Conservation (phyloP, 2,113 vertebrate genomes). For the Zosterops hypoxanthus region DNA sequence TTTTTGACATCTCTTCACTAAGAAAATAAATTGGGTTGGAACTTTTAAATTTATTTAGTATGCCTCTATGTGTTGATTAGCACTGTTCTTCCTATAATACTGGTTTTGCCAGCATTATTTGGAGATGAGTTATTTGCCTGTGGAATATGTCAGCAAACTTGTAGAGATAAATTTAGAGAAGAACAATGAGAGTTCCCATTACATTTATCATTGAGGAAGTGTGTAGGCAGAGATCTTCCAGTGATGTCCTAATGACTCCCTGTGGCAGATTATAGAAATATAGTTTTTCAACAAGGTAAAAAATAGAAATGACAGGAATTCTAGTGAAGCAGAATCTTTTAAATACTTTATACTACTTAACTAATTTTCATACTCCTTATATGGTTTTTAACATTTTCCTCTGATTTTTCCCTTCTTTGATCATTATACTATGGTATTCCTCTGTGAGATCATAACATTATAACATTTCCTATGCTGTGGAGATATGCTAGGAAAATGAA, state of each 20-base stretch:
- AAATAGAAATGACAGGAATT: neutral
- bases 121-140: neutral
- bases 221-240: neutral
- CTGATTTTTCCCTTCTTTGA: neutral
- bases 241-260: neutral
- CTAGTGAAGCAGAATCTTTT: neutral
- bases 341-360: neutral
- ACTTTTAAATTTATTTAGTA: neutral
- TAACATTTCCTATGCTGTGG: neutral
- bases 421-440: neutral
- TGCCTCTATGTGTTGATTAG: neutral
- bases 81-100: neutral
- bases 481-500: neutral
- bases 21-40: neutral
- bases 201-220: neutral
- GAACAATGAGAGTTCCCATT: neutral
- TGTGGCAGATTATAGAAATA: neutral
- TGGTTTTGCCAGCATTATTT: neutral
- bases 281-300: neutral
- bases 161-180: neutral
- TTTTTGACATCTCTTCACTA: neutral
- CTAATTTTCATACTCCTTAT: neutral
- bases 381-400: neutral
- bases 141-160: neutral
- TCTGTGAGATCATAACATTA: neutral